Percentiles rank a stretch among this genome's conserved stretches.
Conservation (phyloP, 2,888 invertebrate species). For the Leptinotarsa haldemani region DNA sequence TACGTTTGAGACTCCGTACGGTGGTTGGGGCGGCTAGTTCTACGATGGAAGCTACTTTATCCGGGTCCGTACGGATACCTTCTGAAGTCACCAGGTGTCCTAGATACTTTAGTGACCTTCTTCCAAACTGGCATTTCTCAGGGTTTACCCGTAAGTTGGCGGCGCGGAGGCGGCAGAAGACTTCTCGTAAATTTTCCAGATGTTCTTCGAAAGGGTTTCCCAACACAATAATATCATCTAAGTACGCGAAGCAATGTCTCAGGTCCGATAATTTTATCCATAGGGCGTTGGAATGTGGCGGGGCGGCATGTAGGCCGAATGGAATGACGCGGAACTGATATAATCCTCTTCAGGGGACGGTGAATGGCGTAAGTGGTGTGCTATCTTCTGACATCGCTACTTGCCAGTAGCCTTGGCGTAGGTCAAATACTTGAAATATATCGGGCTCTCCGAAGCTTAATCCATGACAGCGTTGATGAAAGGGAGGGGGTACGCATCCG, state of each 20-base stretch:
- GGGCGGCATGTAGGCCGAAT: conserved; percentile 51
- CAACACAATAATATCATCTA: neutral
- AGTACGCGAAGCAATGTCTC: neutral
- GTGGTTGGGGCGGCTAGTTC: conserved; percentile 8
- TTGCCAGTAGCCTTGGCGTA: conserved; percentile 54
- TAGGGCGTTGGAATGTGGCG: neutral
- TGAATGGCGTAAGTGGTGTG: conserved; percentile 2
- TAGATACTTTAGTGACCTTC: neutral
- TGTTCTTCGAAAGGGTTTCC: neutral
- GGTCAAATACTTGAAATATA: conserved; percentile 41
- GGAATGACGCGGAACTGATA: conserved; percentile 55
- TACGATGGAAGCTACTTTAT: conserved; percentile 10
- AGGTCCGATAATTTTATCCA: neutral
- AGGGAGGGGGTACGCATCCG: conserved; percentile 50
- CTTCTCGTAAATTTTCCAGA: neutral
- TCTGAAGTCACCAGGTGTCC: neutral
- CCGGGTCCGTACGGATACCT: neutral
- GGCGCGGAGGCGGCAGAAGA: neutral
- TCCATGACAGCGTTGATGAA: conserved; percentile 50
- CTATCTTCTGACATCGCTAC: conserved; percentile 33
- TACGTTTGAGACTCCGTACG: neutral
- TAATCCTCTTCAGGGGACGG: conserved; percentile 52
- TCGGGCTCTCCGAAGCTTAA: conserved; percentile 45
- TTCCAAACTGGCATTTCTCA: neutral
- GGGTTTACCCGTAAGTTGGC: neutral